Conservation (phyloP, 2,797 vertebrate species). For the Sebastes cheni region DNA sequence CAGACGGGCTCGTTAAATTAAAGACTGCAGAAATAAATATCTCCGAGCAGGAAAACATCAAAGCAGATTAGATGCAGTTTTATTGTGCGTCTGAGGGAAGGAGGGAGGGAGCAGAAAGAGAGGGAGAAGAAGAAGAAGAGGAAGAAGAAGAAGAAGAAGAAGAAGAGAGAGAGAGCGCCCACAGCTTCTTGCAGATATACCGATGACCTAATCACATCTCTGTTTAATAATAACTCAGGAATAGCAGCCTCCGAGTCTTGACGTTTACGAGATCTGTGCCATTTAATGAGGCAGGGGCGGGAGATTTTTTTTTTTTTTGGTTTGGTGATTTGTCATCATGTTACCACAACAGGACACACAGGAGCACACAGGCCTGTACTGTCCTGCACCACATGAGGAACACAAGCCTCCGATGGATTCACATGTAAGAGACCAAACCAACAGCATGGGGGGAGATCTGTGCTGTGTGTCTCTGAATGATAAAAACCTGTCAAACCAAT, state of each 20-base stretch:
- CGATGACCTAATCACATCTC: conserved; percentile 39
- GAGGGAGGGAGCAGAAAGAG: not conserved
- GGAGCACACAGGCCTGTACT: conserved; percentile 36
- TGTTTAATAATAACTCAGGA: conserved; percentile 41
- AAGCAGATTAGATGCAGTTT: not conserved
- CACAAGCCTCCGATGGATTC: not conserved
- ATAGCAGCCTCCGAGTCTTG: conserved; percentile 34
- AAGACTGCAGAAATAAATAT: conserved; percentile 1
- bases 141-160: not conserved
- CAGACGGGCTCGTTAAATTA: conserved; percentile 9
- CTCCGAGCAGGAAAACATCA: not conserved
- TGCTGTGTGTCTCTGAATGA: not conserved
- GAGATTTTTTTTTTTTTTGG: not conserved
- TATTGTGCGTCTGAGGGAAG: not conserved
- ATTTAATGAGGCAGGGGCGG: conserved; percentile 59
- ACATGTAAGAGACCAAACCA: not conserved
- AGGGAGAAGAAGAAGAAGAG: not conserved
- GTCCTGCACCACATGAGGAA: not conserved
- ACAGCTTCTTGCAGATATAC: not conserved
- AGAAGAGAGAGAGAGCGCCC: not conserved
- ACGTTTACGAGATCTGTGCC: conserved; percentile 42
- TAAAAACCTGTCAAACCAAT: not conserved
- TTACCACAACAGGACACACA: conserved; percentile 61
- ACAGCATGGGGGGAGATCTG: not conserved
- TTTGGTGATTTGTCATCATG: conserved; percentile 52